A percentile compares a stretch with the other conserved stretches of the same genome.
Conservation (phyloP, 2,888 invertebrate genomes). For the Drosophila falleni region DNA sequence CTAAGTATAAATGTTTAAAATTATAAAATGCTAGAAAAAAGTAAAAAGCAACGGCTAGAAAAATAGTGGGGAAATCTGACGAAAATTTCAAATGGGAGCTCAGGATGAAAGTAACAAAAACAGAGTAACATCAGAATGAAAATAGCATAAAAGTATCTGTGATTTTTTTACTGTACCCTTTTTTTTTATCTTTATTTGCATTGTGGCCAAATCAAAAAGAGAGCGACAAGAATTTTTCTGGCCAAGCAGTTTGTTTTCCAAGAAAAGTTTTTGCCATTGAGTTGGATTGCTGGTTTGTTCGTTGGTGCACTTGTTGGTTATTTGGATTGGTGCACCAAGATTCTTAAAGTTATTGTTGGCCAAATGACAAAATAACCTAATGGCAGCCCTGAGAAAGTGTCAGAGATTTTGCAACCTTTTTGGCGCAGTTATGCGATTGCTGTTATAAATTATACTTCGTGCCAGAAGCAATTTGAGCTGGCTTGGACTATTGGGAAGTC, state of each 20-base stretch:
- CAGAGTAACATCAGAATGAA: conserved; percentile 69
- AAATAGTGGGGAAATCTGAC: not conserved
- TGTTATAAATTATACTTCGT: conserved; percentile 33
- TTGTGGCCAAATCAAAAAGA: conserved; percentile 62
- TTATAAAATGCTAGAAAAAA: conserved; percentile 63
- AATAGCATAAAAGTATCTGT: conserved; percentile 56
- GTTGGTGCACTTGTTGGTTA: conserved; percentile 1
- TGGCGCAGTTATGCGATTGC: conserved; percentile 29
- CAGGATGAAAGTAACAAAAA: conserved; percentile 19
- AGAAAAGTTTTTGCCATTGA: conserved; percentile 52
- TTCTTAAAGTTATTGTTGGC: conserved; percentile 24
- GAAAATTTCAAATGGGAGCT: not conserved
- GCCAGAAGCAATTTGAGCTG: conserved; percentile 6
- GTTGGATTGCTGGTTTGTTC: conserved; percentile 14
- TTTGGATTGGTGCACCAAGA: conserved; percentile 1
- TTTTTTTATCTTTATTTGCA: conserved; percentile 75
- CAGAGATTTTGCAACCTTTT: conserved; percentile 37
- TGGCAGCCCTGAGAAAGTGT: conserved; percentile 40
- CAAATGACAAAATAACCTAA: conserved; percentile 42
- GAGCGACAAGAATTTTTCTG: conserved; percentile 50
- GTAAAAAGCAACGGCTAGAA: conserved; percentile 28
- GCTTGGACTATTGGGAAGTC: conserved; percentile 25
- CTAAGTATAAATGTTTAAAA: conserved; percentile 33
- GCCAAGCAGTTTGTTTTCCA: conserved; percentile 52
- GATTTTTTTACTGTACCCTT: conserved; percentile 49